Conservation (phyloP, 2,888 invertebrate genomes). For the Papilio protenor region DNA sequence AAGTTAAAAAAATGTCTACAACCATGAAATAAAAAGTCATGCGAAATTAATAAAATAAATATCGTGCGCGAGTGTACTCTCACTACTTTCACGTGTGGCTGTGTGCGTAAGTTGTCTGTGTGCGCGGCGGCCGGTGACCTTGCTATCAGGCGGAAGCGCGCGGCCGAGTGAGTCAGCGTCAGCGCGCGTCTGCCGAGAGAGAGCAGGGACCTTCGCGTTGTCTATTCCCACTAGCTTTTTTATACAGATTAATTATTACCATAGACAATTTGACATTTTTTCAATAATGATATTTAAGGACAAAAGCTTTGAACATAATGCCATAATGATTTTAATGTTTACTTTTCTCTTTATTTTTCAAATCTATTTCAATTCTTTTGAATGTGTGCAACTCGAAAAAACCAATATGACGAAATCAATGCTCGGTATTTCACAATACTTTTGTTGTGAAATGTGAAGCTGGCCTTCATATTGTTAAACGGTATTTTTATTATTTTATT, state of each 20-base stretch:
- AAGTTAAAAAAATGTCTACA: background rate
- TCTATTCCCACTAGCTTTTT: slow-evolving; percentile 50
- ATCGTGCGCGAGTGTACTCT: slow-evolving; percentile 73
- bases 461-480: slow-evolving; percentile 6
- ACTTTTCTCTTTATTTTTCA: background rate
- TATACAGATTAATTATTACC: slow-evolving; percentile 34
- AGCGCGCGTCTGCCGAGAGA: slow-evolving; percentile 76
- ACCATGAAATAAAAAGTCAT: background rate
- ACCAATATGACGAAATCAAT: background rate
- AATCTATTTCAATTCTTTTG: background rate
- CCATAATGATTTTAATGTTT: background rate
- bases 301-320: background rate
- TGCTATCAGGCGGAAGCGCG: slow-evolving; percentile 84
- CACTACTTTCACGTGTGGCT: slow-evolving; percentile 73
- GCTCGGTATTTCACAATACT: slow-evolving; percentile 7
- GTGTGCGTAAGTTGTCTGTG: slow-evolving; percentile 56
- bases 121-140: slow-evolving; percentile 81
- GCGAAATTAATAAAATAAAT: slow-evolving; percentile 32
- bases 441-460: background rate
- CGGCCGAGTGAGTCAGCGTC: slow-evolving; percentile 79
- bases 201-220: slow-evolving; percentile 75
- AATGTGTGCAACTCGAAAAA: background rate
- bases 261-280: background rate
- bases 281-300: background rate
- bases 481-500: background rate